Evolutionary conservation across 2,888 invertebrate genomes (phyloP), one percentile per base, ranked within the genome.

Genomic region (Polymixis lichenea): DNA sequence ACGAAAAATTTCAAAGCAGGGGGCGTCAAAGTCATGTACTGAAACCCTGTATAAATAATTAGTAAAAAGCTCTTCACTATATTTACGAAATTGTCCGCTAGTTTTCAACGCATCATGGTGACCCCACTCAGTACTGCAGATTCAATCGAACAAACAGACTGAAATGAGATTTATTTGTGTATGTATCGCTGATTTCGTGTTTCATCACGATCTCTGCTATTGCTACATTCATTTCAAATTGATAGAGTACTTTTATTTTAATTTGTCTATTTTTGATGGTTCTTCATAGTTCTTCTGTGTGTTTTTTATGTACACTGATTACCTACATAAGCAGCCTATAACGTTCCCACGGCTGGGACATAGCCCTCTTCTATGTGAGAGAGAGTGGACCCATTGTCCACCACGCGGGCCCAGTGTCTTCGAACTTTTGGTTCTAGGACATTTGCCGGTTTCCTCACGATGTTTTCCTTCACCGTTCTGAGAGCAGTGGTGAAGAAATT

Each of bases 81-180:
- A n/a, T 61, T 43, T 28, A 0, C 15, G 9, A 11, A 61, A 17
- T 15, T n/a, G 25, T 66, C 43, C 60, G 22, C 8, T 46, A 51
- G 7, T 51, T 46, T 43, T 25, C 1, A 19, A 28, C 25, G 1
- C 49, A 69, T 25, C 49, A 71, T 81, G 77, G 83, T 56, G 2
- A 0, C 66, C 58, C 61, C 77, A 64, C 60, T 46, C 76, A 70
- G 76, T 68, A 72, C 73, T 74, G 67, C 75, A 78, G 83, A 81
- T 83, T 86, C 82, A 86, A 80, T 85, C n/a, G 76, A 67, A 77
- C 77, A 85, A 85, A 88, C 82, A 85, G 2, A 70, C 58, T 28
- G 77, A 80, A 85, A 79, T 85, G 77, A 78, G 76, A 80, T 85
- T 82, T 77, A 83, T 86, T 75, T 80, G 72, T 79, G 75, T 78